These are phyloP conservation scores for Chouioia cunea DNA, from an alignment of 2,888 invertebrate species.

Conservation along the genomic window DNA sequence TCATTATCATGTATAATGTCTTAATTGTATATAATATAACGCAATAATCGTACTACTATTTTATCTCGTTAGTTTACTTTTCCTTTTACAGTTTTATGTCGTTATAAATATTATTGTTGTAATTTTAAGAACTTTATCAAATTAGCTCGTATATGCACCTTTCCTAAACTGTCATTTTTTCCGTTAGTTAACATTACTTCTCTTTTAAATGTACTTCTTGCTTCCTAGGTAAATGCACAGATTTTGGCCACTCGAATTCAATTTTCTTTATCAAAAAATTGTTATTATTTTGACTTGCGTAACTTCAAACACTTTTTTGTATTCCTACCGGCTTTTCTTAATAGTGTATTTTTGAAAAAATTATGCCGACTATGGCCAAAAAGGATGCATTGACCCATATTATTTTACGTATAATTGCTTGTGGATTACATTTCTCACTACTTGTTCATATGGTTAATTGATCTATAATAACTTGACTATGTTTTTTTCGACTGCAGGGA, in stretches of 20 bases:
- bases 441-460: slow-evolving; percentile 38
- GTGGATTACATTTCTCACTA: slow-evolving; percentile 42
- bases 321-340: too few species aligned
- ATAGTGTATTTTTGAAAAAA: too few species aligned
- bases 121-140: slow-evolving; percentile 40
- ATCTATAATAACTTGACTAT: slow-evolving; percentile 35
- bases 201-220: slow-evolving; percentile 13
- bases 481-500: slow-evolving; percentile 22
- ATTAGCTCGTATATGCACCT: slow-evolving; percentile 34
- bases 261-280: too few species aligned
- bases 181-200: slow-evolving; percentile 35
- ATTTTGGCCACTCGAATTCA: too few species aligned
- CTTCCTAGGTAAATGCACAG: too few species aligned
- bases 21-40: slow-evolving; percentile 51
- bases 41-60: slow-evolving; percentile 55
- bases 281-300: background rate
- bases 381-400: too few species aligned
- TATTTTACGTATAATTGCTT: slow-evolving; percentile 42
- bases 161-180: slow-evolving; percentile 1
- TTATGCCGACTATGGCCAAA: too few species aligned
- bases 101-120: slow-evolving; percentile 49
- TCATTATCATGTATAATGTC: slow-evolving; percentile 58
- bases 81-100: slow-evolving; percentile 49
- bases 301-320: slow-evolving; percentile 32
- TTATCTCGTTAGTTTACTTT: slow-evolving; percentile 43